Percentiles rank a stretch among this genome's conserved stretches.
Conservation (phyloP, 1,140 invertebrate genomes). For the Diploscapter pachys region DNA sequence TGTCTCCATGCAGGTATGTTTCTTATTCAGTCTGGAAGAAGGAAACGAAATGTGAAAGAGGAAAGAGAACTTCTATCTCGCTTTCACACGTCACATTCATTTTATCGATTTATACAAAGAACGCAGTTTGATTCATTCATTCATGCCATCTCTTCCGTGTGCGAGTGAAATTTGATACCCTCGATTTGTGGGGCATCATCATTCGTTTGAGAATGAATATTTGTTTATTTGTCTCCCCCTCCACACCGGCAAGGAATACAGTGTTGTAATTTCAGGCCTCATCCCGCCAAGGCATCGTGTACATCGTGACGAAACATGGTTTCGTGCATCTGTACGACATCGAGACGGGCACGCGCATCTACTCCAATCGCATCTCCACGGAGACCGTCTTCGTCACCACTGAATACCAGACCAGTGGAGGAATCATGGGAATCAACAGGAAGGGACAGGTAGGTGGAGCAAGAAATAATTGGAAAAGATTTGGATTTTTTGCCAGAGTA, state of each 20-base stretch:
- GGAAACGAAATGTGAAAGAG: too few species aligned
- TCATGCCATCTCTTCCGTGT: background rate
- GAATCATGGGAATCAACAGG: constrained; percentile 96
- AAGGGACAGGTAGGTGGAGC: constrained; percentile 76
- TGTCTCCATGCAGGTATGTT: constrained; percentile 90
- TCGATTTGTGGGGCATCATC: too few species aligned
- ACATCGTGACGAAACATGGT: constrained; percentile 98
- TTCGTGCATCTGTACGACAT: constrained; percentile 99
- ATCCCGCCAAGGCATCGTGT: constrained; percentile 92
- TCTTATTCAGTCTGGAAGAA: background rate
- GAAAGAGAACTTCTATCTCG: too few species aligned
- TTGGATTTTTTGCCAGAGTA: background rate
- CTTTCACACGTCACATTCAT: too few species aligned
- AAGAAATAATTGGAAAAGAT: background rate
- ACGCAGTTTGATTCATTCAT: too few species aligned
- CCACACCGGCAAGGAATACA: background rate
- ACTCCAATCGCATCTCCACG: constrained; percentile 97
- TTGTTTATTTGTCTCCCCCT: background rate
- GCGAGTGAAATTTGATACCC: too few species aligned
- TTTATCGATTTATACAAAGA: too few species aligned
- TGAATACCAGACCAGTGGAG: constrained; percentile 87
- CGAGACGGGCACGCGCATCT: constrained; percentile 95
- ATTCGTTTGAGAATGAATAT: background rate
- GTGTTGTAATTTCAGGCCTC: constrained; percentile 67
- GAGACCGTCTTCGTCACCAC: constrained; percentile 99